Base-by-base conservation (phyloP, 2,113 vertebrate genomes). In the Notarius quadriscutis region DNA sequence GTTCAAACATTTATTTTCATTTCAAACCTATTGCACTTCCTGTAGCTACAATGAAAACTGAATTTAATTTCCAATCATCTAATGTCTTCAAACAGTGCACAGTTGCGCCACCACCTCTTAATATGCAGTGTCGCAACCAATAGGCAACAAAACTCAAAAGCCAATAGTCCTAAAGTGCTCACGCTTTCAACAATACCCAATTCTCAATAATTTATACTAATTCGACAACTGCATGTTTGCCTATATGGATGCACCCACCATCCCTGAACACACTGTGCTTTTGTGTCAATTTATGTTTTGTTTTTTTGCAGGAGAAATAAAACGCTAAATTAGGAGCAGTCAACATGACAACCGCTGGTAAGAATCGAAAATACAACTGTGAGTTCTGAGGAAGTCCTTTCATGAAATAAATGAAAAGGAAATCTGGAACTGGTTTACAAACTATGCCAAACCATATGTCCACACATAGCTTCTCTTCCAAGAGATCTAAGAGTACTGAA, bases 271-370 rank as follows among this genome's bases (percentile, higher is more conserved):
- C 25, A 17, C 7, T 79, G 14, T 79, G 48, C 48, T 77, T 51
- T 15, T 74, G 17, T 74, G 1, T 48, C 8, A 22, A 20, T 53
- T 25, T 11, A 41, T 41, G 34, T 50, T 77, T 51, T 88, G 62
- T 91, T 92, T 60, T 92, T 93, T 92, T 90, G 63, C 91, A 92
- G 91, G 86, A 84, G 75, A 93, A 92, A 92, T 91, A 93, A 91
- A 89, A 90, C 48, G 48, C 50, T 58, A 58, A 86, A n/a, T 55
- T 81, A 69, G 14, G 55, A 72, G 18, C 20, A 55, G 89, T 91
- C 81, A 90, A 84, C 88, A 87, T 85, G 91, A 86, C 83, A 93
- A 87, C 90, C 93, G 92, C 91, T 92, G 93, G 92, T 91, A 91
- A 91, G 92, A 88, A 78, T 55, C 55, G 6, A 41, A 63, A 75